Base-by-base conservation (phyloP, 2,888 invertebrate species). In the Agrochola litura region DNA sequence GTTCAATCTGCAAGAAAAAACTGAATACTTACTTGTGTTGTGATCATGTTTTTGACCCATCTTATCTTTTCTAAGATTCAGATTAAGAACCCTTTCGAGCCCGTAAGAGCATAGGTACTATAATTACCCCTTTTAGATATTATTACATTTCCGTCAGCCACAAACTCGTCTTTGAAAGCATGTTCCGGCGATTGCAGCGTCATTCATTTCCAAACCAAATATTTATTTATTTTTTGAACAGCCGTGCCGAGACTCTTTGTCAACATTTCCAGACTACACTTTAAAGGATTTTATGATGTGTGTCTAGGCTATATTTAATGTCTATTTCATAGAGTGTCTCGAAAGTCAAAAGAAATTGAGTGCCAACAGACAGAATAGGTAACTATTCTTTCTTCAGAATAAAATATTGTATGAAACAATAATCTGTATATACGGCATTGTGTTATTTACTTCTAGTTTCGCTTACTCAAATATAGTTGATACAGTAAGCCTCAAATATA, bases 241-340 rank as follows among this genome's bases (percentile, higher is more conserved):
- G 25, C 0, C 41, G n/a, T 56, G 16, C 43, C 5, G 25, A 58
- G 69, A 41, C 37, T 30, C 19, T 65, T 78, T 52, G 77, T 66
- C 54, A 60, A 82, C 12, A 65, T 56, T 56, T 43, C 14, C 22
- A 80, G 58, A 67, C 56, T 37, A 58, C 54, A 60, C 52, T 80
- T 68, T 52, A 68, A 41, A 64, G 14, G 41, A 22, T 12, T 65
- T 54, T 70, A 77, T 43, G 54, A 69, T 49, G 69, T 60, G 14
- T 60, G 83, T 70, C 77, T 80, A 80, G 77, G 70, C 65, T 3
- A 19, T 9, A 66, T 70, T 83, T 78, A 30, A 71, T 77, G 58
- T 83, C 4, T 58, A 22, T 83, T 75, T 75, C 37, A 25, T 58
- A 58, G 30, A 1, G 16, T 30, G n/a, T 12, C 52, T 78, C 6